Base-by-base conservation (phyloP, 2,113 vertebrate species). In the Prunella himalayana region DNA sequence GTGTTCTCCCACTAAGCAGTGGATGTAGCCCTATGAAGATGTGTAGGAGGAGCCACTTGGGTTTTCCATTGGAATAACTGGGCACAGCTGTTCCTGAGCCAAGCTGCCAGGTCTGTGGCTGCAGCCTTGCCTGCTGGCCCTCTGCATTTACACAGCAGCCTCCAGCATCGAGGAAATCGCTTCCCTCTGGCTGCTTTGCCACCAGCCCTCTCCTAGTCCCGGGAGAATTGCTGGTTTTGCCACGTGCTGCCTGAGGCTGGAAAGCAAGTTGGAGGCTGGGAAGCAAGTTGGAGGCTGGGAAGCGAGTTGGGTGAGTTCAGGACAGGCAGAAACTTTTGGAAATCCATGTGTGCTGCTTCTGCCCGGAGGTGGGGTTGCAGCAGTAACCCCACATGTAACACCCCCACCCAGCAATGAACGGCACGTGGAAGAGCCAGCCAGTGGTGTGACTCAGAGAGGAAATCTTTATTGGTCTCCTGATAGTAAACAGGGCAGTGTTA, bases 401-500 rank as follows among this genome's bases (percentile, higher is more conserved):
- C 6, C 45, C 39, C 41, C 41, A 22, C 72, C 65, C 89, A 73
- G 82, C 73, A 83, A 88, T 6, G 50, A 89, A 71, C 0, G 0
- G 93, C 69, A 84, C 25, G 13, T 47, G 82, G 78, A 47, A 77
- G 82, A 95, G 47, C 50, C 77, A 22, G 31, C 69, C 75, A 9
- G 64, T 56, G 79, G 71, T 24, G 73, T 91, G 69, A 76, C 81
- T 91, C 86, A 70, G 57, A 65, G 17, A 82, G 80, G 93, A 95
- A 87, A 54, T 80, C 27, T 63, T 95, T 92, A 94, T 77, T 95
- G 88, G 85, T 91, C 61, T 86, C 86, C 95, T 56, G 78, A 85
- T 22, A 94, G 59, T 89, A 94, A 97, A 70, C 10, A 90, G 79
- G 90, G 92, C 95, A 95, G 94, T 76, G 94, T 97, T 97, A 97